Evolutionary conservation across 2,113 vertebrate species (phyloP).

Genomic region (Rhinoptilus africanus): DNA sequence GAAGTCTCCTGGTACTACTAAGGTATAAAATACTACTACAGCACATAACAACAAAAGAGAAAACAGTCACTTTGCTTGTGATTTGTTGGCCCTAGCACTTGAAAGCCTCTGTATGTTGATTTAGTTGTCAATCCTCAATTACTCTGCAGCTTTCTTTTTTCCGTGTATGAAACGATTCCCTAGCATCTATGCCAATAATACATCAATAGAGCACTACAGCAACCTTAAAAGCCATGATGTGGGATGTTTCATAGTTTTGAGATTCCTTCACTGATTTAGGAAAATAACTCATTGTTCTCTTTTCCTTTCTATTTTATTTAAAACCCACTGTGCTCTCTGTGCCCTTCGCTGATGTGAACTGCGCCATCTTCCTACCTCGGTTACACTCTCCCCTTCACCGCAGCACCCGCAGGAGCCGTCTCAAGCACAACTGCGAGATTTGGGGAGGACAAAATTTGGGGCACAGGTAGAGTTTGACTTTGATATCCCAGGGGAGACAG

Average conservation of each 20-base stretch:
- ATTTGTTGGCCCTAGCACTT: not conserved
- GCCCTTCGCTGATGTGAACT: not conserved
- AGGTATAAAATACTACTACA: not conserved
- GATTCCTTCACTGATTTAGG: not conserved
- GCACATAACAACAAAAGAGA: not conserved
- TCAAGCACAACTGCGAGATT: fast-evolving
- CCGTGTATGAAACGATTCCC: not conserved
- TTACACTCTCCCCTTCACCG: not conserved
- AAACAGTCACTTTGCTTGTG: not conserved
- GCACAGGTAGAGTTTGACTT: not conserved
- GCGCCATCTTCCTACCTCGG: not conserved
- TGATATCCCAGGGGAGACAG: fast-evolving
- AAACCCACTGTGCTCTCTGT: not conserved
- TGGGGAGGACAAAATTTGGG: not conserved
- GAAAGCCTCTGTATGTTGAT: not conserved
- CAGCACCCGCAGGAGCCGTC: not conserved
- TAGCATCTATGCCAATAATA: not conserved
- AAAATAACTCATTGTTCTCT: not conserved
- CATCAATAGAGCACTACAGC: not conserved
- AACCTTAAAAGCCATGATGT: not conserved
- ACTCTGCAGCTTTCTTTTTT: not conserved
- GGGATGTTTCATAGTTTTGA: not conserved
- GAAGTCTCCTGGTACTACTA: not conserved
- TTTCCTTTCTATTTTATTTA: not conserved
- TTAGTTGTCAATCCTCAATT: not conserved